These are phyloP conservation scores for Sporophila hypoxantha DNA, from an alignment of 2,113 vertebrate genomes.

Conservation along the genomic window DNA sequence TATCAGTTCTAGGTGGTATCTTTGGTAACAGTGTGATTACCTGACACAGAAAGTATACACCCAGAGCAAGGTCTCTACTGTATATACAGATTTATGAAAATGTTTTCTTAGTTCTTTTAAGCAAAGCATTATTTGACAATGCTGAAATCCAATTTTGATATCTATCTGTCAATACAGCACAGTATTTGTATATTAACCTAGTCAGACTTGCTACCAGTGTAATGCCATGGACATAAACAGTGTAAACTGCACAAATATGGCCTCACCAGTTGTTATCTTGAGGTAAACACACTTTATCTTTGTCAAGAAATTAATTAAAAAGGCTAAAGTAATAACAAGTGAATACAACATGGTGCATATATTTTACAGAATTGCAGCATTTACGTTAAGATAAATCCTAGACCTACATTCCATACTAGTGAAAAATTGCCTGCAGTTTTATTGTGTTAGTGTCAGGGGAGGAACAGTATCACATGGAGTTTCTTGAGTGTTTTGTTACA, in stretches of 20 bases:
- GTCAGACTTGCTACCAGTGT: background rate
- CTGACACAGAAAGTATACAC: background rate
- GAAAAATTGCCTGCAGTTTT: background rate
- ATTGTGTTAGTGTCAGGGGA: background rate
- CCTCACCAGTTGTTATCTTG: background rate
- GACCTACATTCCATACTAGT: background rate
- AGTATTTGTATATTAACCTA: background rate
- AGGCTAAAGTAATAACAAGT: background rate
- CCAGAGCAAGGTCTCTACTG: background rate
- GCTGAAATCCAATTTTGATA: background rate
- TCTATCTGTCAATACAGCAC: background rate
- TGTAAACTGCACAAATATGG: background rate
- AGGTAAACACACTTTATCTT: background rate
- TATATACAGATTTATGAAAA: background rate
- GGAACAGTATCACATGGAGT: background rate
- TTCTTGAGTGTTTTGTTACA: background rate
- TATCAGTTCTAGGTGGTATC: background rate
- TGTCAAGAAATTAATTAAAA: background rate
- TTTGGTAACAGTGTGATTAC: background rate
- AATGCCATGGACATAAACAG: background rate
- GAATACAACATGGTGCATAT: background rate
- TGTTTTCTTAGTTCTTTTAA: background rate
- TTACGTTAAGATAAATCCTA: background rate
- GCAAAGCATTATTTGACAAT: background rate
- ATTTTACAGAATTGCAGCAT: background rate